Conservation (phyloP, 2,113 vertebrate genomes). For the Nothoprocta perdicaria region DNA sequence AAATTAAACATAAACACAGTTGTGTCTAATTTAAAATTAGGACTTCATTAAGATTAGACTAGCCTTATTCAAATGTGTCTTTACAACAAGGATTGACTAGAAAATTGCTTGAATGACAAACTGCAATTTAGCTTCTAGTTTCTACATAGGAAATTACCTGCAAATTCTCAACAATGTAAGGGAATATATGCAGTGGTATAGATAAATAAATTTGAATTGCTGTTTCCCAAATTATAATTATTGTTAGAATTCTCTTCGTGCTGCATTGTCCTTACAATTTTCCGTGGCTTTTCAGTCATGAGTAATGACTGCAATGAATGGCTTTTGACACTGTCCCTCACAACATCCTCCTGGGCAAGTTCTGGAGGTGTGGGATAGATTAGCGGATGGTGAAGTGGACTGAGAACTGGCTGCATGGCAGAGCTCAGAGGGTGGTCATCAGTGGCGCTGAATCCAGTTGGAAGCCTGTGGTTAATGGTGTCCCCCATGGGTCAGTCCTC, state of each 20-base stretch:
- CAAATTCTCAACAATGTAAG: not conserved
- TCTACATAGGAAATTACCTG: not conserved
- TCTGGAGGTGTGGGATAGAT: no score
- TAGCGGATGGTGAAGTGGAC: no score
- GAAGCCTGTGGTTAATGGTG: no score
- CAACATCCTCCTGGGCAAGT: no score
- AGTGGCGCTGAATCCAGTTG: no score
- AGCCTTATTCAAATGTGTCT: conserved; percentile 24
- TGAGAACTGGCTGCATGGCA: no score
- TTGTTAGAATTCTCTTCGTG: not conserved
- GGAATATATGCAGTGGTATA: not conserved
- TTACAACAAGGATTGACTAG: not conserved
- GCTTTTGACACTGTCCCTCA: no score
- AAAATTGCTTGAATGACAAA: conserved; percentile 20
- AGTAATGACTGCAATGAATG: not conserved
- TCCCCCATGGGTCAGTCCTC: no score
- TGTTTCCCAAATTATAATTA: not conserved
- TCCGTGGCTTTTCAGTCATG: not conserved
- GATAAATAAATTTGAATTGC: not conserved
- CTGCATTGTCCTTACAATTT: fast-evolving
- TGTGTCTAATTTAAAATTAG: conserved; percentile 24
- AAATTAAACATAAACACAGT: not conserved
- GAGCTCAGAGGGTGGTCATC: no score
- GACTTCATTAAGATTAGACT: conserved; percentile 17
- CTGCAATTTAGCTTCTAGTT: not conserved